A percentile compares a stretch with the other conserved stretches of the same genome.
Evolutionary conservation across 2,113 vertebrate species (phyloP).

Genomic region (Hiodon tergisus): DNA sequence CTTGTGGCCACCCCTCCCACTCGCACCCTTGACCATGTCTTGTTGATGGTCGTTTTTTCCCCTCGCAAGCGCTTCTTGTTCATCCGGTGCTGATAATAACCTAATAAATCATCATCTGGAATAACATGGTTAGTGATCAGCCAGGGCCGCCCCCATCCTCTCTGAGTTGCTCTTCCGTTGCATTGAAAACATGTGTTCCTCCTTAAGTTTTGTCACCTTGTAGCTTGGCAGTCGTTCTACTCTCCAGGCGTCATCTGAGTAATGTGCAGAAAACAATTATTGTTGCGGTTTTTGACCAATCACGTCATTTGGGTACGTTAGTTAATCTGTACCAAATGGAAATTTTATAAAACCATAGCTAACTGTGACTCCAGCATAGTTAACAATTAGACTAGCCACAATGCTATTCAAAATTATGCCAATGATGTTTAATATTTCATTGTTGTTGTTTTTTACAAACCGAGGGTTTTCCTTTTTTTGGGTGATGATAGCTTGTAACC

Average conservation of each 20-base stretch:
- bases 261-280: background rate
- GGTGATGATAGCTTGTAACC: too few relatives aligned
- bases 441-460: too few relatives aligned
- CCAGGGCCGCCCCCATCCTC: background rate
- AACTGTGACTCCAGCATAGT: too few relatives aligned
- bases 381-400: too few relatives aligned
- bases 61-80: constrained; percentile 1
- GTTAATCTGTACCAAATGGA: too few relatives aligned
- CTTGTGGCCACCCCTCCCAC: constrained; percentile 13
- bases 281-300: background rate
- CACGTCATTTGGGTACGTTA: too few relatives aligned
- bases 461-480: too few relatives aligned
- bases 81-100: constrained; percentile 8
- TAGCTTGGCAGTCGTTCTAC: background rate
- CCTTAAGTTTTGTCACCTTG: background rate
- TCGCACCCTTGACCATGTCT: constrained; percentile 13
- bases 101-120: constrained; percentile 13
- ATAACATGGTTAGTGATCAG: constrained; percentile 3
- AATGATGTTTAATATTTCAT: too few relatives aligned
- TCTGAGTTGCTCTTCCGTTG: background rate
- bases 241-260: background rate
- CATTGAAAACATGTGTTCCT: background rate
- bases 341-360: too few relatives aligned
- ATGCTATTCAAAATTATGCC: too few relatives aligned
- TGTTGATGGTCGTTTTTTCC: background rate